These are phyloP conservation scores for Urechis unicinctus DNA, from an alignment of 2,888 invertebrate species.

Conservation along the genomic window DNA sequence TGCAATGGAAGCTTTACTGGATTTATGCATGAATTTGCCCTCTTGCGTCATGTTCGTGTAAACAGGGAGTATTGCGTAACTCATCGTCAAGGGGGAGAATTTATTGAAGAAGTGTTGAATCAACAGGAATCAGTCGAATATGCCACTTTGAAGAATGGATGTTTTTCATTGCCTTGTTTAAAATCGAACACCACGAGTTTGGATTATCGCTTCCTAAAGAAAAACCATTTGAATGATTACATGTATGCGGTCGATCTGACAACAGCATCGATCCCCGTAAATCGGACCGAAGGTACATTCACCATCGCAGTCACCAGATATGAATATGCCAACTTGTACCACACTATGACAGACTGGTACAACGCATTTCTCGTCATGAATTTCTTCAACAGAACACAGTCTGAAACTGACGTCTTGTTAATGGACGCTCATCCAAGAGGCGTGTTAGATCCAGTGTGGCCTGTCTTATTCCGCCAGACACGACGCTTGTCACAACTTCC, in stretches of 20 bases:
- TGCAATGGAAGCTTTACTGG: too few relatives aligned
- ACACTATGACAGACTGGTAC: slow-evolving; percentile 20
- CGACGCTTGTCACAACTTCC: slow-evolving; percentile 20
- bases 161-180: slow-evolving; percentile 13
- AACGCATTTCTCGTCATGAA: slow-evolving; percentile 19
- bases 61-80: background rate
- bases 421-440: slow-evolving; percentile 44
- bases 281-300: slow-evolving; percentile 2
- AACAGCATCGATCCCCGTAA: background rate
- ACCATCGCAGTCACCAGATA: slow-evolving; percentile 11
- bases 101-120: slow-evolving; percentile 17
- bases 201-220: slow-evolving; percentile 12
- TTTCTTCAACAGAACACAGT: slow-evolving; percentile 16
- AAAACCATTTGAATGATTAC: slow-evolving; percentile 11
- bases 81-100: slow-evolving; percentile 13
- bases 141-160: slow-evolving; percentile 8
- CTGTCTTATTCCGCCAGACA: slow-evolving; percentile 29
- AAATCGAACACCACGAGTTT: background rate
- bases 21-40: slow-evolving; percentile 19
- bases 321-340: slow-evolving; percentile 15
- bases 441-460: slow-evolving; percentile 35
- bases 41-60: slow-evolving; percentile 11
- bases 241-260: background rate
- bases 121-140: slow-evolving; percentile 20
- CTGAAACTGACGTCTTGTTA: slow-evolving; percentile 25